Conservation (phyloP, 1,140 invertebrate species). For the Melanaphis sacchari region DNA sequence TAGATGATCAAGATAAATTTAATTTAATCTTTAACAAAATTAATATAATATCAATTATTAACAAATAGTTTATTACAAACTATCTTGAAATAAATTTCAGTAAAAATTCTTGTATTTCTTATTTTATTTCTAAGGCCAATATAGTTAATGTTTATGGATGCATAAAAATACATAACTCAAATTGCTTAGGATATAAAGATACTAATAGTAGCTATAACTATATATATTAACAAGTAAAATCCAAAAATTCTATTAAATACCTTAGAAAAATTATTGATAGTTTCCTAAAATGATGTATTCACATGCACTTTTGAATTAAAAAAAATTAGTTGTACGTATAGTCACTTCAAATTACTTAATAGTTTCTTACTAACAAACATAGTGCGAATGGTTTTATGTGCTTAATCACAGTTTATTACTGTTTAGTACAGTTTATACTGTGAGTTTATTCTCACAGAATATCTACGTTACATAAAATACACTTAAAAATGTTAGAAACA, state of each 20-base stretch:
- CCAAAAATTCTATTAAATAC: too few relatives aligned
- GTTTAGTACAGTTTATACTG: too few relatives aligned
- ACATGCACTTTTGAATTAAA: too few relatives aligned
- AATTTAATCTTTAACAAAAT: neutral
- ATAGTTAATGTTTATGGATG: too few relatives aligned
- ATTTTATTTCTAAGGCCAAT: too few relatives aligned
- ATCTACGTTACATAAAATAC: neutral
- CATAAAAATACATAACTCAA: too few relatives aligned
- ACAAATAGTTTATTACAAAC: constrained; percentile 2
- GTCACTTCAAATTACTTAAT: neutral
- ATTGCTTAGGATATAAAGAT: too few relatives aligned
- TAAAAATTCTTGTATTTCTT: neutral
- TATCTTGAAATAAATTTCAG: neutral
- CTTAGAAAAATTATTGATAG: too few relatives aligned
- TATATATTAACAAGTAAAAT: too few relatives aligned
- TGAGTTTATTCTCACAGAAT: neutral
- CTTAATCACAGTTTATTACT: neutral
- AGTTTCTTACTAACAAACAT: neutral
- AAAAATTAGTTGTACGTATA: neutral
- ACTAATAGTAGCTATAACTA: too few relatives aligned
- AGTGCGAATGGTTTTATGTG: neutral
- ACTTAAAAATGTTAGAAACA: neutral
- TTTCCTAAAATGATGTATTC: too few relatives aligned
- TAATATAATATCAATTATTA: neutral
- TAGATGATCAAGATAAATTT: neutral